Conservation (phyloP, 2,888 invertebrate species). For the Ectobius pallidus region DNA sequence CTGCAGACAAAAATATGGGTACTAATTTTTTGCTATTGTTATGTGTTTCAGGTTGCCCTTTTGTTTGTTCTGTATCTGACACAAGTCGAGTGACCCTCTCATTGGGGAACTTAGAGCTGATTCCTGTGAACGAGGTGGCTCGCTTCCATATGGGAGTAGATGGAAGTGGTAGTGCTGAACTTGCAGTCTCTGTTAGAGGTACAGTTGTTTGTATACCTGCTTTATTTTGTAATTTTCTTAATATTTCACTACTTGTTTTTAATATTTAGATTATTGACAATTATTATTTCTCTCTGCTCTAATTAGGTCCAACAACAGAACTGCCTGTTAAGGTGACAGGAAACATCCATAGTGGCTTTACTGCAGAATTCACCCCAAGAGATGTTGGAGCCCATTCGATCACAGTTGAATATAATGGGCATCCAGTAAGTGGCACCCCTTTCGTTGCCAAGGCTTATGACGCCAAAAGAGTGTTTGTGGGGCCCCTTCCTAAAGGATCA, state of each 20-base stretch:
- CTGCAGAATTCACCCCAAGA: slow-evolving; percentile 89
- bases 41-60: slow-evolving; percentile 72
- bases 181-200: slow-evolving; percentile 84
- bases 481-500: slow-evolving; percentile 78
- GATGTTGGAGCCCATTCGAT: slow-evolving; percentile 94
- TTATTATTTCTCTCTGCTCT: too few species aligned
- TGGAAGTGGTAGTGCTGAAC: slow-evolving; percentile 73
- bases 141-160: slow-evolving; percentile 81
- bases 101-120: slow-evolving; percentile 77
- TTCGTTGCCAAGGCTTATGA: slow-evolving; percentile 93
- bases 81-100: slow-evolving; percentile 77
- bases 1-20: too few species aligned
- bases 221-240: too few species aligned
- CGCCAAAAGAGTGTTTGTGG: slow-evolving; percentile 83
- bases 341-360: slow-evolving; percentile 84
- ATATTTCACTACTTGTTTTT: too few species aligned
- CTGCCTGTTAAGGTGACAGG: slow-evolving; percentile 89
- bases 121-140: slow-evolving; percentile 82
- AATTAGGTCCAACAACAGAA: slow-evolving; percentile 82
- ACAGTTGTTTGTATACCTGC: slow-evolving; percentile 40
- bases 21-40: too few species aligned
- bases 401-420: slow-evolving; percentile 89
- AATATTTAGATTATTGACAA: too few species aligned
- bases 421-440: slow-evolving; percentile 86
- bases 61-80: slow-evolving; percentile 83